phyloP scores from a whole-genome alignment of 1,140 invertebrate species.

The Nasonia vitripennis region DNA sequence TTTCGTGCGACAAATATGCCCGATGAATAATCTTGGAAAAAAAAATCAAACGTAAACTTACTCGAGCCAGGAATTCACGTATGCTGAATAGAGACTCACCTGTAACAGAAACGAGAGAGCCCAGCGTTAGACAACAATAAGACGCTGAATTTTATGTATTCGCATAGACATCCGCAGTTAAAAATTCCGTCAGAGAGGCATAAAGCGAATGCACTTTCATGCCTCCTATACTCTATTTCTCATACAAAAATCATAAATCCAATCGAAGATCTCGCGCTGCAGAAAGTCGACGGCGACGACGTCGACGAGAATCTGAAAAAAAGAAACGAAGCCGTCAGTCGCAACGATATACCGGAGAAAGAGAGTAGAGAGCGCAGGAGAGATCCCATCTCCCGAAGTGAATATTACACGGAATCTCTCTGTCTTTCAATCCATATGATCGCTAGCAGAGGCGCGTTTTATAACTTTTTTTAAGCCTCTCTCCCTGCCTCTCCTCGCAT shows the following conservation, averaged over 20 bases:
- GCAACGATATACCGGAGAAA: conserved; percentile 20
- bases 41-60: too few relatives aligned
- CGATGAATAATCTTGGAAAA: too few relatives aligned
- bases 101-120: too few relatives aligned
- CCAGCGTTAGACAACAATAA: too few relatives aligned
- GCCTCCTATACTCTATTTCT: neutral
- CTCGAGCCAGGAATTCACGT: too few relatives aligned
- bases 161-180: neutral
- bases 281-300: neutral
- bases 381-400: conserved; percentile 30
- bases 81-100: too few relatives aligned
- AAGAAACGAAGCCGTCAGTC: neutral
- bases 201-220: neutral
- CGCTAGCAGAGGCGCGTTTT: neutral
- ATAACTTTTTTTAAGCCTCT: neutral
- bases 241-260: neutral
- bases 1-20: too few relatives aligned
- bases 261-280: neutral
- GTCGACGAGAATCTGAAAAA: neutral
- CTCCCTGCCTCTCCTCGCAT: neutral
- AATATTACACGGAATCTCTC: conserved; percentile 31
- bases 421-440: conserved; percentile 30
- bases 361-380: too few relatives aligned
- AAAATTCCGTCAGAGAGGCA: neutral
- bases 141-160: neutral